phyloP scores from a whole-genome alignment of 2,113 vertebrate species.

The Cheilinus undulatus region DNA sequence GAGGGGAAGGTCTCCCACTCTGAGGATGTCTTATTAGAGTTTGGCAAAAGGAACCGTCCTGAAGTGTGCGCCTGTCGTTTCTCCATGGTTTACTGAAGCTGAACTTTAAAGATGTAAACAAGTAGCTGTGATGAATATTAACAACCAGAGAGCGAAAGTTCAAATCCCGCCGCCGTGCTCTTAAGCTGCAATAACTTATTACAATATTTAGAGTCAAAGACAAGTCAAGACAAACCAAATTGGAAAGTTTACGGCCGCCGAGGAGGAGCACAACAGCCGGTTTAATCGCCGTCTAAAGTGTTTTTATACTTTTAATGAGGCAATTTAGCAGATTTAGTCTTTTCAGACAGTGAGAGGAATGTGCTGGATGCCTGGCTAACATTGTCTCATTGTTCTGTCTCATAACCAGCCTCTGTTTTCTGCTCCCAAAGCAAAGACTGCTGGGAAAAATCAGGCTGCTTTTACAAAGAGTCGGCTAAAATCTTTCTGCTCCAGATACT shows the following conservation, averaged over 20 bases:
- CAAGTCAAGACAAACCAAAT: conserved; percentile 57
- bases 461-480: conserved; percentile 63
- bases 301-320: conserved; percentile 82
- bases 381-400: conserved; percentile 82
- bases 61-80: conserved; percentile 15
- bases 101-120: conserved; percentile 61
- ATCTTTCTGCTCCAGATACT: conserved; percentile 69
- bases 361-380: conserved; percentile 66
- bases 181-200: conserved; percentile 55
- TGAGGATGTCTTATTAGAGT: conserved; percentile 49
- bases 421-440: conserved; percentile 68
- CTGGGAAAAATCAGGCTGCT: conserved; percentile 69
- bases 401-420: conserved; percentile 80
- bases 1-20: conserved; percentile 40
- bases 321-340: conserved; percentile 78
- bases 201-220: conserved; percentile 63
- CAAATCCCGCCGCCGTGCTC: conserved; percentile 32
- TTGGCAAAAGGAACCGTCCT: conserved; percentile 31
- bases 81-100: conserved; percentile 42
- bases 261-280: conserved; percentile 66
- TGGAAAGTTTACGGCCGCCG: conserved; percentile 58
- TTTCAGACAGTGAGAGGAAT: conserved; percentile 78
- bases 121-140: conserved; percentile 58
- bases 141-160: conserved; percentile 27
- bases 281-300: conserved; percentile 77